These are phyloP conservation scores for Charanyca ferruginea DNA, from an alignment of 2,888 invertebrate genomes.

Conservation along the genomic window DNA sequence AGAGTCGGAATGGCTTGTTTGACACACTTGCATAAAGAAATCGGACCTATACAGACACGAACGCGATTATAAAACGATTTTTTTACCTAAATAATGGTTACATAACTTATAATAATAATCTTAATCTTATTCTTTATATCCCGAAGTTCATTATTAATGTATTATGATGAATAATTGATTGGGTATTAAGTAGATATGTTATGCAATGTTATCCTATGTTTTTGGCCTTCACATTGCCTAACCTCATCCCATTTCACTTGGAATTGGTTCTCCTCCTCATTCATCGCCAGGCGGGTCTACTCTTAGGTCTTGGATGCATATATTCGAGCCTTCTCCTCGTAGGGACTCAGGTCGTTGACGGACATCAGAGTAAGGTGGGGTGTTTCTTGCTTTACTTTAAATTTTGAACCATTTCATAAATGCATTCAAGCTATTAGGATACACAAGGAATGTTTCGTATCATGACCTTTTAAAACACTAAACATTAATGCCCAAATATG, in stretches of 20 bases:
- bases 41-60: not conserved
- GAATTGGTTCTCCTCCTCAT: not conserved
- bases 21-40: constrained; percentile 33
- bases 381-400: not conserved
- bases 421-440: not conserved
- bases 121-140: not conserved
- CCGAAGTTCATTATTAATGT: not conserved
- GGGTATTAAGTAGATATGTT: not conserved
- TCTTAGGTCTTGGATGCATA: not conserved
- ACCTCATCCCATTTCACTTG: not conserved
- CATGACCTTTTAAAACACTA: not conserved
- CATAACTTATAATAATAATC: constrained; percentile 12
- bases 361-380: not conserved
- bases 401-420: too few relatives aligned
- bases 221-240: not conserved
- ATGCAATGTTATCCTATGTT: not conserved
- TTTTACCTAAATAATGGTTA: constrained; percentile 19
- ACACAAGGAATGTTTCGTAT: constrained; percentile 1
- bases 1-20: constrained; percentile 3
- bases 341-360: too few relatives aligned
- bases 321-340: not conserved
- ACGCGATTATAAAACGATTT: constrained; percentile 1
- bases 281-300: not conserved
- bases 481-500: constrained; percentile 14
- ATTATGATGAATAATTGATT: not conserved